Base-by-base conservation (phyloP, 2,888 invertebrate species). In the Luperina nickerlii region DNA sequence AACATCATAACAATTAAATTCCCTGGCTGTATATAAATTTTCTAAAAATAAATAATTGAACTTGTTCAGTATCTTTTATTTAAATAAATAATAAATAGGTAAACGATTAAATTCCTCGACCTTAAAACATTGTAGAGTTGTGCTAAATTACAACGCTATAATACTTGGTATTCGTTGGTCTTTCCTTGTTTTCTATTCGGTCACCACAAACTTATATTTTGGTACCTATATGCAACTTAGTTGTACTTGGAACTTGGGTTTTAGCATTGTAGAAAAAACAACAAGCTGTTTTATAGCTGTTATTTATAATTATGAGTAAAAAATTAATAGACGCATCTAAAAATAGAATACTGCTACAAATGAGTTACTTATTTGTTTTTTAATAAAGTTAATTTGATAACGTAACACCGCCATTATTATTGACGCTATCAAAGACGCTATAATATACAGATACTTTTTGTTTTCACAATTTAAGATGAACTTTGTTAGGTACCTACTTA, bases 131-230 rank as follows among this genome's bases (percentile, higher is more conserved):
- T 62, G 38, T 68, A 27, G 57, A 62, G 45, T 84, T 73, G 13
- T 62, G 75, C 78, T 85, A 78, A 78, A 57, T 74, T 73, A 76
- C 78, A 82, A 85, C 75, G 60, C 42, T 57, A 38, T 65, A 48
- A n/a, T 70, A 66, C 48, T 57, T 51, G 24, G 38, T 68, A 71
- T 54, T 68, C 2, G n/a, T 62, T 74, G 24, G 42, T 38, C n/a
- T 70, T 78, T 85, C 66, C 70, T 85, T 73, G 57, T 84, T 75
- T 85, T 77, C 62, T 73, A 68, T 78, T 79, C 54, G 38, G 72
- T 72, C 27, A 80, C 48, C 60, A 65, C 32, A 27, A n/a, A 20
- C 27, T 24, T 27, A 65, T 75, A 65, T 60, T 67, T 62, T 51
- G 1, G 27, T 74, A 48, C 48, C 0, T 57, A 57, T 9, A 38